Conservation (phyloP, 2,797 vertebrate species). For the Malacoctenus gilli region DNA sequence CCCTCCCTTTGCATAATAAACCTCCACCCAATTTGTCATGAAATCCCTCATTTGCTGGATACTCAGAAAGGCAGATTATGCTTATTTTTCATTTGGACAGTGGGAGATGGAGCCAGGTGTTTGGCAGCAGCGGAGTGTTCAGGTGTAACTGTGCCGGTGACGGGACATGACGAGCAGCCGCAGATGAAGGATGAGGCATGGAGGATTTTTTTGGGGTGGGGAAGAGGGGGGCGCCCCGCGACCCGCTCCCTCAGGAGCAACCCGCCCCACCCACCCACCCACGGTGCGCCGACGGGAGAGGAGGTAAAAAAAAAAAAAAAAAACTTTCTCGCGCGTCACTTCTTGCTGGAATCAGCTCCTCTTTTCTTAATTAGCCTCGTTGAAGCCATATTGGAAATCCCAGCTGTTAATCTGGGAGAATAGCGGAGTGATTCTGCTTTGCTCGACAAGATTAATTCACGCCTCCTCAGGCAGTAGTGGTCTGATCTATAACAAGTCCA, state of each 20-base stretch:
- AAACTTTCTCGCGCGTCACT: constrained; percentile 73
- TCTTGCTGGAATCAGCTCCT: constrained; percentile 80
- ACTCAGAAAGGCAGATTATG: constrained; percentile 99
- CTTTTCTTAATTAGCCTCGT: constrained; percentile 79
- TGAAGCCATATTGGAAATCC: constrained; percentile 77
- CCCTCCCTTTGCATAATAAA: constrained; percentile 86
- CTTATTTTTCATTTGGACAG: constrained; percentile 99
- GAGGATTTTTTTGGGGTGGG: constrained; percentile 82
- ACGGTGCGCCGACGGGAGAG: constrained; percentile 66
- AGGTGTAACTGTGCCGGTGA: constrained; percentile 99
- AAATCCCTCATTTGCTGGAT: constrained; percentile 99
- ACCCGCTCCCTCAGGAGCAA: constrained; percentile 90
- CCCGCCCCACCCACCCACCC: constrained; percentile 87
- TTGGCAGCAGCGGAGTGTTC: constrained; percentile 99
- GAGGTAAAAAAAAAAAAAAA: no score
- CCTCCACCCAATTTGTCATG: constrained; percentile 97
- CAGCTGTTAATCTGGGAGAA: constrained; percentile 74
- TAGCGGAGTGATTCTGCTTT: constrained; percentile 62
- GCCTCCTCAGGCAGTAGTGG: constrained; percentile 56
- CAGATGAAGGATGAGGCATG: constrained; percentile 99
- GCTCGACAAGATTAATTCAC: constrained; percentile 74
- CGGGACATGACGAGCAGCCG: constrained; percentile 95
- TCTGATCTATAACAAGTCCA: constrained; percentile 56
- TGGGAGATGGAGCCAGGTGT: constrained; percentile 99
- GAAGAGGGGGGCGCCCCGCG: constrained; percentile 90